Evolutionary conservation across 2,888 invertebrate genomes (phyloP).

Genomic region (Stegophylla sp.): DNA sequence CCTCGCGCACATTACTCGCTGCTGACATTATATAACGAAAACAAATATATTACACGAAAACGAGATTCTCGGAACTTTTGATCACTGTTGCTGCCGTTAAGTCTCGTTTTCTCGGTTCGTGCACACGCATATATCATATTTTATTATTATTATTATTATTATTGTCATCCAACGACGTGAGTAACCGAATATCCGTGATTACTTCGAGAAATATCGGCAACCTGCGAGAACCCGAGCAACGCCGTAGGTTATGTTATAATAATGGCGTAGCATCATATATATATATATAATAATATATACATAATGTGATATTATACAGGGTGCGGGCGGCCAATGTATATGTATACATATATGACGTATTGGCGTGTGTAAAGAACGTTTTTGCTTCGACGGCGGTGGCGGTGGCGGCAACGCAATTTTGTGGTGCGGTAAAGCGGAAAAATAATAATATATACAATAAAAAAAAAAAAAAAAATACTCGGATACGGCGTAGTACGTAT

Average conservation of each 20-base stretch:
- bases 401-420: conserved; percentile 37
- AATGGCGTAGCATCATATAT: not conserved
- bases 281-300: not conserved
- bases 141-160: not conserved
- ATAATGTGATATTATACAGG: conserved; percentile 24
- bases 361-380: conserved; percentile 43
- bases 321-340: conserved; percentile 9
- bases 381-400: not conserved
- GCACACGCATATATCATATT: not conserved
- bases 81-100: not conserved
- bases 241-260: conserved; percentile 31
- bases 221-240: not conserved
- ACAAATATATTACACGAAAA: not conserved
- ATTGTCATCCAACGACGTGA: not conserved
- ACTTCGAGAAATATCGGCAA: conserved; percentile 33
- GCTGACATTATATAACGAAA: not conserved
- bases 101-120: not conserved
- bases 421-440: conserved; percentile 57
- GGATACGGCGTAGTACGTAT: not conserved
- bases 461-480: conserved; percentile 21
- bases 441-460: conserved; percentile 58
- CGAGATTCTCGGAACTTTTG: not conserved
- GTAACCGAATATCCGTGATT: conserved; percentile 48
- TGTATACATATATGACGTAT: conserved; percentile 27
- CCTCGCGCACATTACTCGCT: too few species aligned